Evolutionary conservation across 2,888 invertebrate genomes (phyloP).

Genomic region (Drosophila incognita): DNA sequence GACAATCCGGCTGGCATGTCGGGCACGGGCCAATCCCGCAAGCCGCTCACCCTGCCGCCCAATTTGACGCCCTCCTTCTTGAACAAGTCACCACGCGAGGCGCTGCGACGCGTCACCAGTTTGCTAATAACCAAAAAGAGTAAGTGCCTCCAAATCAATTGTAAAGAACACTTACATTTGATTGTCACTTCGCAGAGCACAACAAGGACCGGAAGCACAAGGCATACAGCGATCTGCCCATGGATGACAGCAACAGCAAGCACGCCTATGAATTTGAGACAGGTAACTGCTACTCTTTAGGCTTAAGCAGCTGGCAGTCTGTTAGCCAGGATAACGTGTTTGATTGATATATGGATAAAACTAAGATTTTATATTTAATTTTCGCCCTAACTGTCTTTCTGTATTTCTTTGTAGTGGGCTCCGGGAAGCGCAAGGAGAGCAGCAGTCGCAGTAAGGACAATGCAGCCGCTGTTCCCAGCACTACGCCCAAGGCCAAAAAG

Average conservation of each 20-base stretch:
- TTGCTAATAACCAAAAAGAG: constrained; percentile 92
- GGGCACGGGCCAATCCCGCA: constrained; percentile 87
- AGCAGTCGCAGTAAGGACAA: constrained; percentile 75
- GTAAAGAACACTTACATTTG: background rate
- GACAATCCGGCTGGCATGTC: constrained; percentile 84
- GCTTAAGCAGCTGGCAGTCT: background rate
- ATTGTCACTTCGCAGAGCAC: constrained; percentile 45
- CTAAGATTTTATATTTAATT: background rate
- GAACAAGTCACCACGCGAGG: constrained; percentile 94
- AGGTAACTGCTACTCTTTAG: constrained; percentile 43
- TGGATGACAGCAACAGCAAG: constrained; percentile 73
- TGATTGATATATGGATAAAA: background rate
- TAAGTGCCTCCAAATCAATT: constrained; percentile 71
- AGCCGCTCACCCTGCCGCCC: constrained; percentile 94
- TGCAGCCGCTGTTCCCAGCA: constrained; percentile 57
- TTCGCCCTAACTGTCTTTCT: background rate
- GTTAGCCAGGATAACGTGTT: background rate
- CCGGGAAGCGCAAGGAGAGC: constrained; percentile 73
- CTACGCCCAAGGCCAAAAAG: constrained; percentile 87
- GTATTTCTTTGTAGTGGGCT: constrained; percentile 30
- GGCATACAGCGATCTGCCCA: constrained; percentile 72
- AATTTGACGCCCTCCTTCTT: constrained; percentile 95
- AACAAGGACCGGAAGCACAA: constrained; percentile 76
- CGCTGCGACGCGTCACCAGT: constrained; percentile 94
- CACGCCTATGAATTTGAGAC: constrained; percentile 75